Conservation (phyloP, 2,888 invertebrate species). For the Drosophila percnosoma region DNA sequence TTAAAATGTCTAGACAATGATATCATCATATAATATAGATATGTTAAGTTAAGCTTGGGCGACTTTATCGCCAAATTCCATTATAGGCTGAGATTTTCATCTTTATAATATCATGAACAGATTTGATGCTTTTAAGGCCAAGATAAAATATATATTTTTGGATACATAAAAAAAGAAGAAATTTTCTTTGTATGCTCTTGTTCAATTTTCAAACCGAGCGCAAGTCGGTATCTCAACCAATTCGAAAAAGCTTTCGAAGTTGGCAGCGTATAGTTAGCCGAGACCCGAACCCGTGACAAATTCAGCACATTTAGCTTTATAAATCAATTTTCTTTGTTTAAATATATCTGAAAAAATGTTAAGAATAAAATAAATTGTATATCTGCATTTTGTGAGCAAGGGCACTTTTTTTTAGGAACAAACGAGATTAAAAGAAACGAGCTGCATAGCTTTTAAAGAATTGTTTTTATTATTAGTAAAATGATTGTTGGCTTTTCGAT, state of each 20-base stretch:
- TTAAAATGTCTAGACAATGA: neutral
- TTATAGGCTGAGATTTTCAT: too few species aligned
- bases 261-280: constrained; percentile 4
- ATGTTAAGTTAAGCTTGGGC: neutral
- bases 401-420: constrained; percentile 7
- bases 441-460: constrained; percentile 12
- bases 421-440: constrained; percentile 25
- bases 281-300: constrained; percentile 15
- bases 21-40: neutral
- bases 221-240: constrained; percentile 1
- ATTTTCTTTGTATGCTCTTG: neutral
- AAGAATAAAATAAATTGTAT: neutral
- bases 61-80: neutral
- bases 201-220: constrained; percentile 18
- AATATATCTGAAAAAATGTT: neutral
- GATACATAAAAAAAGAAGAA: too few species aligned
- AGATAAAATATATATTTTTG: neutral
- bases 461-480: constrained; percentile 37
- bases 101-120: neutral
- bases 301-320: neutral
- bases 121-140: neutral
- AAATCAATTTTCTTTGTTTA: neutral
- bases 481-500: constrained; percentile 19
- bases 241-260: constrained; percentile 29
- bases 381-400: constrained; percentile 1